Evolutionary conservation across 1,140 invertebrate species (phyloP), one percentile per base, ranked within the genome.

Genomic region (Pseudomyrmex pallidus): DNA sequence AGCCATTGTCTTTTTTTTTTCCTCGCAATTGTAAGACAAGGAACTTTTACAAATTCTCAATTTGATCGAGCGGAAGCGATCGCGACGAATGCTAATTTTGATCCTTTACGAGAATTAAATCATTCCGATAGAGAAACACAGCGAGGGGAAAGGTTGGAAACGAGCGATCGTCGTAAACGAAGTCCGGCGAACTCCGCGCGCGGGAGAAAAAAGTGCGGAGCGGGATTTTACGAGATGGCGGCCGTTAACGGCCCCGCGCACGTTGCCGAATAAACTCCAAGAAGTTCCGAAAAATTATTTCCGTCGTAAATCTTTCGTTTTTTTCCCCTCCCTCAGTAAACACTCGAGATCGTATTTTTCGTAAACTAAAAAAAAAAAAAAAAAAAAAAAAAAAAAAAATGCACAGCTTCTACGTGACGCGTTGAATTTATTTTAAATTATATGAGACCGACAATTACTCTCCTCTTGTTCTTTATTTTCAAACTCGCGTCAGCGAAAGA

Each of bases 281-380:
- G 62, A 64, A 88, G 86, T 83, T 82, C 62, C 63, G 46, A 80
- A 90, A 88, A 90, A 35, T 88, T 88, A 82, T 76, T 78, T 74
- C 68, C 48, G 52, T 77, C 74, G 74, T 77, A 77, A 77, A 77
- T 77, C 62, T 25, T 56, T 77, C 62, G 35, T 35, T 35, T 35
- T 35, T 35, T 7, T 35, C 5, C 25, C 54, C 64, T 46, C 2
- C 17, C 74, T 25, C 74, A 9, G 46, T 48, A 25, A 77, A 66
- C 74, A 25, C 64, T 77, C 52, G 66, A 74, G 54, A 62, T 66
- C 25, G 62, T 66, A 56, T 5, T 35, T 66, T 44, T 77, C 25
- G 74, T 54, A 74, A 63, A 74, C 22, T 4, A 35, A 73, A 13
- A 20, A 74, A 46, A 13, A 35, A 61, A 13, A 44, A 17, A 20